These are phyloP conservation scores for Fissipunctia ypsillon DNA, from an alignment of 2,888 invertebrate species.

Conservation along the genomic window DNA sequence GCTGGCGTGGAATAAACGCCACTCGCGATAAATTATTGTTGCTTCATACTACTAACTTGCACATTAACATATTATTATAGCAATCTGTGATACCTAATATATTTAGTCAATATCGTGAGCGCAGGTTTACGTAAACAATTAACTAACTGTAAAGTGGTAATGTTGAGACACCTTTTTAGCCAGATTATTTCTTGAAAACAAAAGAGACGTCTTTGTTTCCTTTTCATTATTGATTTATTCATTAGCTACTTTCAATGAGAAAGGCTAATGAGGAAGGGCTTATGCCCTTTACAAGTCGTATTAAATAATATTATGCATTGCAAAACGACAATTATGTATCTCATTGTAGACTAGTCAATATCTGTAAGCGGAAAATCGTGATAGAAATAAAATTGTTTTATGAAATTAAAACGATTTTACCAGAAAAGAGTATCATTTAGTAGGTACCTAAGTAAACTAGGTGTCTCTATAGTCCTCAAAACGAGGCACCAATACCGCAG, in stretches of 20 bases:
- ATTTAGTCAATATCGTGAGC: not conserved
- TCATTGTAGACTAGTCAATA: not conserved
- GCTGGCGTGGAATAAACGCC: conserved; percentile 47
- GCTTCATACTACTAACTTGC: conserved; percentile 36
- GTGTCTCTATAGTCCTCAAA: conserved; percentile 16
- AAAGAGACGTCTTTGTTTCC: not conserved
- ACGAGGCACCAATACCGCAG: conserved; percentile 23
- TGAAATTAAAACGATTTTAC: not conserved
- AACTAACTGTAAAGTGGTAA: not conserved
- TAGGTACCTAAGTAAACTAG: not conserved
- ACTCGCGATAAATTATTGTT: conserved; percentile 50
- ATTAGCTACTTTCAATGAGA: not conserved
- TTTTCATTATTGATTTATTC: not conserved
- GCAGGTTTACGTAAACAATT: not conserved
- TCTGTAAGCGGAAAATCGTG: not conserved
- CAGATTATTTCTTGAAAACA: not conserved
- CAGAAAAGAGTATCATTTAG: not conserved
- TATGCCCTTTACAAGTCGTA: no score
- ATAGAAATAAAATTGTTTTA: not conserved
- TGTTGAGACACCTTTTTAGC: not conserved
- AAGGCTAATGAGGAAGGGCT: no score
- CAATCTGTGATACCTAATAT: conserved; percentile 21
- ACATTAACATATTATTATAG: conserved; percentile 38
- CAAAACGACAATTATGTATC: not conserved
- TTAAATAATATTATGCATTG: no score